These are phyloP conservation scores for Acanthococcus lagerstroemiae DNA, from an alignment of 2,888 invertebrate species.

Conservation along the genomic window DNA sequence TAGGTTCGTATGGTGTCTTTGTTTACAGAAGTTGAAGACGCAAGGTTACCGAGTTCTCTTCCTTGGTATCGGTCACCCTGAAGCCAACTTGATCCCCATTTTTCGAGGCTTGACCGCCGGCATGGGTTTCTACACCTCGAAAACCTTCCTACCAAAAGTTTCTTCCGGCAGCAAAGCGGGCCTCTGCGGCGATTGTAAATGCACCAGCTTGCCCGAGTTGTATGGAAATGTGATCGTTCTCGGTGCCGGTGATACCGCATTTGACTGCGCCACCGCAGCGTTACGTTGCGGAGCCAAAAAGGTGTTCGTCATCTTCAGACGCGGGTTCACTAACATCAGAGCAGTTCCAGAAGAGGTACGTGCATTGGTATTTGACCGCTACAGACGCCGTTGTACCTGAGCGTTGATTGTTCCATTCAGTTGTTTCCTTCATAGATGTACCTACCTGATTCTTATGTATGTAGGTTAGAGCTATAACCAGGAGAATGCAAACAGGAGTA, in stretches of 20 bases:
- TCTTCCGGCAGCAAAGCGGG: slow-evolving; percentile 79
- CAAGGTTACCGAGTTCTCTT: slow-evolving; percentile 69
- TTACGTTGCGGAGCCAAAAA: slow-evolving; percentile 85
- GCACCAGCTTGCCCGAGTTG: slow-evolving; percentile 6
- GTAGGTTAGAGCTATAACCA: too few relatives aligned
- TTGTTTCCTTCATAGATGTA: too few relatives aligned
- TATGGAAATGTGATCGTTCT: slow-evolving; percentile 69
- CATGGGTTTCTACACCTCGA: slow-evolving; percentile 91
- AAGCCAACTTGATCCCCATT: slow-evolving; percentile 70
- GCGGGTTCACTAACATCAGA: slow-evolving; percentile 86
- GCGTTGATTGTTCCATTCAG: too few relatives aligned
- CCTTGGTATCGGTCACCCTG: slow-evolving; percentile 78
- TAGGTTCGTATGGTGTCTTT: too few relatives aligned
- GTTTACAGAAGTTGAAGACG: slow-evolving; percentile 55
- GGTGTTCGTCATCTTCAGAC: slow-evolving; percentile 88
- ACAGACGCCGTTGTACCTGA: not conserved
- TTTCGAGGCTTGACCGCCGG: slow-evolving; percentile 62
- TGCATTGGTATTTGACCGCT: not conserved
- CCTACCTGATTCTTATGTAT: too few relatives aligned
- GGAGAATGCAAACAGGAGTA: too few relatives aligned
- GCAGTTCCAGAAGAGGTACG: slow-evolving; percentile 94
- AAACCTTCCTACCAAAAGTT: slow-evolving; percentile 81
- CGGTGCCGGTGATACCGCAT: slow-evolving; percentile 97
- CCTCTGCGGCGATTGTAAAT: slow-evolving; percentile 37
- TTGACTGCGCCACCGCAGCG: slow-evolving; percentile 97